phyloP scores from a whole-genome alignment of 2,888 invertebrate genomes.

The Acleris cristana region DNA sequence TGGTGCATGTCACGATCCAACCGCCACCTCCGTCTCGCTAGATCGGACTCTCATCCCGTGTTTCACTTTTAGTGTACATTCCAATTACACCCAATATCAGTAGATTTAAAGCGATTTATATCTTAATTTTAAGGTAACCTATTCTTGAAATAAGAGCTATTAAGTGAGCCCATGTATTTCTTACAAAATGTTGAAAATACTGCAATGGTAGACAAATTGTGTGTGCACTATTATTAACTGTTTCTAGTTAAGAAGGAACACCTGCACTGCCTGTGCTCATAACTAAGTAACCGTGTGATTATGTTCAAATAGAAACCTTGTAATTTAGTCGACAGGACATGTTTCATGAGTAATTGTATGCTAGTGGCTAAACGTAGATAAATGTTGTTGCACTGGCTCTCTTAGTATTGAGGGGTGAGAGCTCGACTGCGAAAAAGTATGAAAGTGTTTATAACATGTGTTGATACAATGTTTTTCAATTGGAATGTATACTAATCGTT shows the following conservation, averaged over 20 bases:
- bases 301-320: conserved; percentile 28
- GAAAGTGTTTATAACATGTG: conserved; percentile 9
- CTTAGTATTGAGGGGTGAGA: background rate
- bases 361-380: conserved; percentile 11
- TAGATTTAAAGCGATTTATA: conserved; percentile 16
- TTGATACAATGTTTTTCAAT: conserved; percentile 36
- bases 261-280: conserved; percentile 56
- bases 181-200: conserved; percentile 8
- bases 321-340: conserved; percentile 13
- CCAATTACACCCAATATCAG: conserved; percentile 41
- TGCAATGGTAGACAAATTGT: conserved; percentile 16
- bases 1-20: conserved; percentile 9
- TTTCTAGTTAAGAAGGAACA: conserved; percentile 47
- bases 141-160: conserved; percentile 20
- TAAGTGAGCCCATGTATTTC: conserved; percentile 15
- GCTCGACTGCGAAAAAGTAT: background rate
- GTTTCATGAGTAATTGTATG: conserved; percentile 2
- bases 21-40: conserved; percentile 26
- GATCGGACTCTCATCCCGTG: conserved; percentile 22
- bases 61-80: conserved; percentile 57
- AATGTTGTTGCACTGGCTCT: background rate
- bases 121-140: conserved; percentile 8
- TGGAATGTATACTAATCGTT: conserved; percentile 59
- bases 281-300: conserved; percentile 40
- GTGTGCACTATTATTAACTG: conserved; percentile 20